These are phyloP conservation scores for Temnothorax longispinosus DNA, from an alignment of 1,140 invertebrate genomes.

Conservation along the genomic window DNA sequence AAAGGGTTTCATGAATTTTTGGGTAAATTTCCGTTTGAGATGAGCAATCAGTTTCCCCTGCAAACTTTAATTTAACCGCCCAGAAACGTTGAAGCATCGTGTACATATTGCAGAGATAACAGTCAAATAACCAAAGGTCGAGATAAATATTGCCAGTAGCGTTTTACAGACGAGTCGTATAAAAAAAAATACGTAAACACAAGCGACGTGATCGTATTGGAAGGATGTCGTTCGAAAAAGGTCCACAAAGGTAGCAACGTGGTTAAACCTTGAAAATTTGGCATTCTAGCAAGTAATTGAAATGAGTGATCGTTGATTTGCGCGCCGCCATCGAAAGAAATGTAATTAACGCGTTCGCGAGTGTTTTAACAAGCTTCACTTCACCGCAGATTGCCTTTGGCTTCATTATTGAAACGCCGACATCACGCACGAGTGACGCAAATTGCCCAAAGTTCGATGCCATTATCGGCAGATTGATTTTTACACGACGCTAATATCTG, in stretches of 20 bases:
- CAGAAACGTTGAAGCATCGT: not conserved
- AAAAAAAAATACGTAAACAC: not conserved
- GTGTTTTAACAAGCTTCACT: constrained; percentile 33
- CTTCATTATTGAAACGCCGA: constrained; percentile 21
- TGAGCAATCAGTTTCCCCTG: not conserved
- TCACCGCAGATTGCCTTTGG: constrained; percentile 26
- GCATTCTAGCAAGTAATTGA: constrained; percentile 28
- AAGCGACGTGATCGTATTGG: not conserved
- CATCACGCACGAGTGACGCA: not conserved
- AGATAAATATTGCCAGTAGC: constrained; percentile 24
- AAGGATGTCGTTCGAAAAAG: not conserved
- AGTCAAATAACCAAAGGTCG: not conserved
- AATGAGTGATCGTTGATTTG: constrained; percentile 41
- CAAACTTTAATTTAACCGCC: not conserved
- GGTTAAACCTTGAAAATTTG: constrained; percentile 4
- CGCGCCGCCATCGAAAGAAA: not conserved
- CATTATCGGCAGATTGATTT: not conserved
- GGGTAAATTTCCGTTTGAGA: not conserved
- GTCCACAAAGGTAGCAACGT: not conserved
- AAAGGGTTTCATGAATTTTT: not conserved
- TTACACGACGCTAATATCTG: not conserved
- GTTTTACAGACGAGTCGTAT: not conserved
- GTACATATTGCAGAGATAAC: not conserved
- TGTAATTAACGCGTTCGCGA: constrained; percentile 26
- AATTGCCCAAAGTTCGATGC: constrained; percentile 12